phyloP scores from a whole-genome alignment of 2,113 vertebrate species.

The Lepidothrix coronata region DNA sequence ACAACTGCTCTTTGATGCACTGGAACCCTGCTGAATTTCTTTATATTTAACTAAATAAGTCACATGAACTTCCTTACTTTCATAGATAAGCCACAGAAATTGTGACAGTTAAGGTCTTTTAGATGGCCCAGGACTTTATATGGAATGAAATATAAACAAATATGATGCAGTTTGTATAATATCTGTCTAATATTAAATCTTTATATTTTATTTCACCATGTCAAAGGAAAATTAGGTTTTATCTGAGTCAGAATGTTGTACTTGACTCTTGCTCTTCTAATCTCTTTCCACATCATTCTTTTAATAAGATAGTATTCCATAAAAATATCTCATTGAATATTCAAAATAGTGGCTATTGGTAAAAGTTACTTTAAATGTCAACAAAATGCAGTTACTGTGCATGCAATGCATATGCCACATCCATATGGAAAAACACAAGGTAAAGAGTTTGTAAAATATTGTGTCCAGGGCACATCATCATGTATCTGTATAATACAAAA shows the following conservation, averaged over 20 bases:
- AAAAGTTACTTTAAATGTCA: not conserved
- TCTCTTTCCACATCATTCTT: not conserved
- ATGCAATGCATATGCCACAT: not conserved
- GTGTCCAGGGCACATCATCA: not conserved
- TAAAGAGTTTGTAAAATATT: not conserved
- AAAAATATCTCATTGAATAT: not conserved
- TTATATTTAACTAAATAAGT: not conserved
- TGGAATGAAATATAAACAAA: not conserved
- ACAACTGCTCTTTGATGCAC: rapidly evolving
- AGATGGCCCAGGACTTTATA: not conserved
- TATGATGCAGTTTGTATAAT: not conserved
- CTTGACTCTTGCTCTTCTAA: not conserved
- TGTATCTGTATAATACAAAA: not conserved
- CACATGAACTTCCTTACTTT: not conserved
- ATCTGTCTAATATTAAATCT: not conserved
- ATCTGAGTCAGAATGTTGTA: not conserved
- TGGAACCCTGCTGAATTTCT: not conserved
- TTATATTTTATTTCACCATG: not conserved
- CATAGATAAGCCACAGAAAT: not conserved
- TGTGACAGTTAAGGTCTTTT: not conserved
- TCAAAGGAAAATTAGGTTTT: not conserved
- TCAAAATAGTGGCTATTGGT: not conserved
- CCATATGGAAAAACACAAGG: not conserved
- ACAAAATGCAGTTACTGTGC: not conserved
- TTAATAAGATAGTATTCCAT: not conserved